Percentiles rank a stretch among this genome's conserved stretches.
phyloP scores from a whole-genome alignment of 2,113 vertebrate species.

The Calyptomena viridis region DNA sequence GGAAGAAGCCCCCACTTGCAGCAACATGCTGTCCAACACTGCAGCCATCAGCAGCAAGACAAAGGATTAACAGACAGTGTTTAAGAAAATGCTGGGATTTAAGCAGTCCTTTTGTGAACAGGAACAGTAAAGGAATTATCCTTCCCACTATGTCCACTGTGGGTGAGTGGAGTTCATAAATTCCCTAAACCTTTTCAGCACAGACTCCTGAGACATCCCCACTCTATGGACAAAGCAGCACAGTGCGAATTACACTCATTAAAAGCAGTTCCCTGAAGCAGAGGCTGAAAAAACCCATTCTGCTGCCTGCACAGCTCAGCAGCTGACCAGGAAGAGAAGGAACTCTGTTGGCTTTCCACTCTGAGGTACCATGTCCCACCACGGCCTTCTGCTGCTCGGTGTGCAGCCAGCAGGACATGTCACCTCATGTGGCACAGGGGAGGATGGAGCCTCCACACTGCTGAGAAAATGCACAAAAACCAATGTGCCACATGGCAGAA shows the following conservation, averaged over 20 bases:
- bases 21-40: background rate
- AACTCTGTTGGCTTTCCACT: rapidly evolving
- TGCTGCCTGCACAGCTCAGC: background rate
- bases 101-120: background rate
- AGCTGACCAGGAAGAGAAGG: background rate
- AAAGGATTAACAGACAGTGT: background rate
- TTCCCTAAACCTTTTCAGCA: background rate
- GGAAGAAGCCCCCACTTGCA: background rate
- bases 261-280: background rate
- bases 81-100: background rate
- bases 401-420: rapidly evolving
- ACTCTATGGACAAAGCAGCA: background rate
- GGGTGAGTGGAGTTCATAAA: background rate
- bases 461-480: background rate
- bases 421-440: background rate
- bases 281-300: background rate
- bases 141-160: background rate
- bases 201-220: background rate
- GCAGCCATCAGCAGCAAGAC: background rate
- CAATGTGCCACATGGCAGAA: background rate
- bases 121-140: background rate
- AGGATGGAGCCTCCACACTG: background rate
- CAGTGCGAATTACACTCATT: rapidly evolving
- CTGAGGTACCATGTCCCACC: rapidly evolving
- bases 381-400: background rate